phyloP scores from a whole-genome alignment of 1,140 invertebrate genomes.

The Hesperophylax magnus region DNA sequence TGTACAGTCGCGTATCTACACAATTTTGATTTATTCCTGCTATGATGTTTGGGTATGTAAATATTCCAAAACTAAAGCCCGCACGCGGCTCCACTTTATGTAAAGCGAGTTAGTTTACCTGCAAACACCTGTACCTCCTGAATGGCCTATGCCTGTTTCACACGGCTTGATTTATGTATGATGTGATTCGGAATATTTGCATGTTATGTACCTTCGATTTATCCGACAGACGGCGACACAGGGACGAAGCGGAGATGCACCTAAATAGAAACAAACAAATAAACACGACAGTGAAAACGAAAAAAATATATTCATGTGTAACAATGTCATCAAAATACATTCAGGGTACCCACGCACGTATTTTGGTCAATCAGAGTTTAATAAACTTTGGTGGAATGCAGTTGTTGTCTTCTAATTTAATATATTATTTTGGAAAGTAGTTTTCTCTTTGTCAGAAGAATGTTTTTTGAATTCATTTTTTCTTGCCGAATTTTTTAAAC shows the following conservation, averaged over 20 bases:
- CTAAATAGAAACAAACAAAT: not conserved
- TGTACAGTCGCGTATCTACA: not conserved
- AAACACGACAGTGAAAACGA: no score
- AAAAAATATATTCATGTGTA: no score
- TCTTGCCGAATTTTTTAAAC: no score
- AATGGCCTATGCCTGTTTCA: conserved; percentile 15
- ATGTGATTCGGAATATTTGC: conserved; percentile 26
- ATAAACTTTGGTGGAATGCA: no score
- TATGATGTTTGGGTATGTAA: conserved; percentile 27
- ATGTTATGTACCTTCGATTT: conserved; percentile 18
- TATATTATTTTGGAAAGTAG: no score
- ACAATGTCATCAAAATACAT: no score
- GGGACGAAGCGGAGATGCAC: not conserved
- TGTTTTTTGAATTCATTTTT: no score
- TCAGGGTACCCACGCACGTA: no score
- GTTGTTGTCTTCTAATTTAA: no score
- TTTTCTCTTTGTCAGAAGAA: no score
- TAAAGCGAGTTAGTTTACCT: conserved; percentile 32
- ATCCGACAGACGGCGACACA: not conserved
- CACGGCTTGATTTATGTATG: conserved; percentile 30
- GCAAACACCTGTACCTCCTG: conserved; percentile 29
- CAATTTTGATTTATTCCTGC: conserved; percentile 12
- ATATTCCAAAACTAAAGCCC: conserved; percentile 23
- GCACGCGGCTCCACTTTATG: conserved; percentile 23
- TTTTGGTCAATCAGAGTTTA: no score